Conservation (phyloP, 1,140 invertebrate species). For the Caenorhabditis elegans region DNA sequence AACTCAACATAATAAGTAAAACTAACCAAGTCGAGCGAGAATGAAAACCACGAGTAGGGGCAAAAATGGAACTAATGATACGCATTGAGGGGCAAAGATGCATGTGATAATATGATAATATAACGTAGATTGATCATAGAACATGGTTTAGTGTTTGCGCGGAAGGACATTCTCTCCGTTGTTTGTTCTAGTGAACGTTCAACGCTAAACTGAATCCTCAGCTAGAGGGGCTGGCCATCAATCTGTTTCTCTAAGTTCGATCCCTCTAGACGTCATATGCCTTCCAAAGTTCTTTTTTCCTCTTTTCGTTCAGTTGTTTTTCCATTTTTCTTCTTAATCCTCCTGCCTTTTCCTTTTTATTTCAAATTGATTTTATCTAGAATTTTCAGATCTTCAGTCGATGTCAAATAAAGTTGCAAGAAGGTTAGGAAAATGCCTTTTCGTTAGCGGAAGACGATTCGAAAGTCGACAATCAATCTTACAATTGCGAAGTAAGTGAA, state of each 20-base stretch:
- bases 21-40: neutral
- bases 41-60: neutral
- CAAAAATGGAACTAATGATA: neutral
- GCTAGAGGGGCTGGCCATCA: neutral
- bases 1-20: neutral
- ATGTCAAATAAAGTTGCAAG: neutral
- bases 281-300: neutral
- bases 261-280: neutral
- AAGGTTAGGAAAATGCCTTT: slow-evolving; percentile 1
- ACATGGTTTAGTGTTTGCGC: neutral
- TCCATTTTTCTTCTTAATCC: too few relatives aligned
- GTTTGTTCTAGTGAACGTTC: neutral
- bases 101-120: slow-evolving; percentile 1
- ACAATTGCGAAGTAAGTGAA: neutral
- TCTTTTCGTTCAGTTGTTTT: neutral
- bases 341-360: neutral
- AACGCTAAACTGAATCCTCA: neutral
- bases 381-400: neutral
- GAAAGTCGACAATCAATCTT: slow-evolving; percentile 3
- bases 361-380: neutral
- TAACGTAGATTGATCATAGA: neutral
- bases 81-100: neutral
- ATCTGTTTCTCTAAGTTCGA: neutral
- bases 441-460: neutral
- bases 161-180: neutral